Evolutionary conservation across 2,888 invertebrate genomes (phyloP), one percentile per base, ranked within the genome.

Genomic region (Hipparchia semele): DNA sequence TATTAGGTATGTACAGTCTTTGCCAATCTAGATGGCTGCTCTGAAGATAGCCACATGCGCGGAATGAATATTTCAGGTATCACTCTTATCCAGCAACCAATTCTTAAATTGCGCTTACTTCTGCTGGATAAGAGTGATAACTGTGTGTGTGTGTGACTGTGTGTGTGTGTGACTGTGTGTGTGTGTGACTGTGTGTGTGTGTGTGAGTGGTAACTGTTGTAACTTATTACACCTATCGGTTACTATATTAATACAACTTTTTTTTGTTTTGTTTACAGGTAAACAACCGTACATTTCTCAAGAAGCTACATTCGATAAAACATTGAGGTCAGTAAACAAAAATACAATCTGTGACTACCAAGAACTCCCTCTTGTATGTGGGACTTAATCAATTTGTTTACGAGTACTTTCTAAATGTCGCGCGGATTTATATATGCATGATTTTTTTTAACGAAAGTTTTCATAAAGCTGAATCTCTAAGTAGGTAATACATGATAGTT

Each of bases 191-290:
- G n/a, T n/a, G n/a, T n/a, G n/a, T n/a, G n/a, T n/a, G n/a, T n/a
- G n/a, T n/a, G n/a, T n/a, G n/a, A n/a, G n/a, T n/a, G 39, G 7
- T 39, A 61, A 45, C 61, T 51, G 45, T 53, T 53, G 53, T 10
- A 53, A n/a, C n/a, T n/a, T n/a, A n/a, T n/a, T 5, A 39, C 39
- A 39, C 39, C 39, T 39, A 39, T 39, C 2, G 39, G 5, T 39
- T 39, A 39, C 39, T 33, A 1, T 59, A 33, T 60, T 60, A 39
- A 33, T 12, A 39, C 10, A 39, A 10, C 10, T 54, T 51, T 51
- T 51, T 71, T 33, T 68, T 23, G 23, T 23, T 23, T 53, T 73
- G 70, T 75, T 74, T 88, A 74, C 90, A 91, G 90, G 91, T 91
- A 91, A 89, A 87, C 84, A 86, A 82, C 77, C 73, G 62, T 68